Evolutionary conservation across 1,140 invertebrate species (phyloP).

Genomic region (Aphelinus certus): DNA sequence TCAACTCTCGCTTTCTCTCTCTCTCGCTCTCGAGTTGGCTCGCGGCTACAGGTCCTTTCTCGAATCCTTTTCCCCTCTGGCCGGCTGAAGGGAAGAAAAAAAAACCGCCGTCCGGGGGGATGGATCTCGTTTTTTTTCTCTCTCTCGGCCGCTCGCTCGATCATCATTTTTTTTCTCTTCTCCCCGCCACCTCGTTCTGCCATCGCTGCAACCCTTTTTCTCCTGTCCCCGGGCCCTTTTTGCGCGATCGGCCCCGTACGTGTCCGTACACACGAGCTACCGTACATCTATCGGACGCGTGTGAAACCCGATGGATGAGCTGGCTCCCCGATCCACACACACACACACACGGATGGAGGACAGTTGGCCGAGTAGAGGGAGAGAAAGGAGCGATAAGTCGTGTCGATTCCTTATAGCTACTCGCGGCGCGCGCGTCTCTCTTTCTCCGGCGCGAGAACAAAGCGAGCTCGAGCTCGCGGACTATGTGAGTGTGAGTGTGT

Average conservation of each 20-base stretch:
- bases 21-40: neutral
- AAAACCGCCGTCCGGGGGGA: slow-evolving; percentile 42
- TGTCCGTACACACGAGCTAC: too few relatives aligned
- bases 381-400: slow-evolving; percentile 41
- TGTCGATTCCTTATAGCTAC: slow-evolving; percentile 31
- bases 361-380: slow-evolving; percentile 26
- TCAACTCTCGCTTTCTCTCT: slow-evolving; percentile 45
- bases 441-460: slow-evolving; percentile 37
- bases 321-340: too few relatives aligned
- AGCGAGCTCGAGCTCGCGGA: neutral
- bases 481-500: too few relatives aligned
- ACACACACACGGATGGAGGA: too few relatives aligned
- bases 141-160: slow-evolving; percentile 57
- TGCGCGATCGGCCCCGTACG: slow-evolving; percentile 17
- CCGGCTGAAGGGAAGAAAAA: slow-evolving; percentile 53
- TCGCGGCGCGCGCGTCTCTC: slow-evolving; percentile 8
- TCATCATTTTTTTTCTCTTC: slow-evolving; percentile 56
- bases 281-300: too few relatives aligned
- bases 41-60: slow-evolving; percentile 11
- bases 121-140: slow-evolving; percentile 59
- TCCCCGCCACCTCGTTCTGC: slow-evolving; percentile 59
- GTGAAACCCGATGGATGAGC: too few relatives aligned
- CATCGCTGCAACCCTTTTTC: neutral
- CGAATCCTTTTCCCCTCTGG: slow-evolving; percentile 59
- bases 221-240: slow-evolving; percentile 1